Base-by-base conservation (phyloP, 2,797 vertebrate genomes). In the Emydoidea blandingii region DNA sequence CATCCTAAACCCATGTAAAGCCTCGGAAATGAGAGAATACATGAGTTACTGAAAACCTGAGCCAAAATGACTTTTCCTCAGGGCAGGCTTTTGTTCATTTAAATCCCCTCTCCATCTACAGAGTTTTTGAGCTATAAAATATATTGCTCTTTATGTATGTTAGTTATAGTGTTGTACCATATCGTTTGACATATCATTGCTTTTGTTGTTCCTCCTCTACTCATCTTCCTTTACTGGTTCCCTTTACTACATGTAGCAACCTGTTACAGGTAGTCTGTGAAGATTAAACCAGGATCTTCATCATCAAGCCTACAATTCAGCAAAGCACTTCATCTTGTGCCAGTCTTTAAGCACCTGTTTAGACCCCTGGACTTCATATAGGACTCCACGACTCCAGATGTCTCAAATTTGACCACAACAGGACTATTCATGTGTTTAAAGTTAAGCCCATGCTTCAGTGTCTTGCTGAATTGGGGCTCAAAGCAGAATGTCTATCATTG, bases 1-100 rank as follows among this genome's bases (percentile, higher is more conserved):
- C 90, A 87, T 89, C 87, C 47, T 56, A 68, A 83, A 94, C 86
- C 95, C 92, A 85, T 72, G 87, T 65, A 76, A 96, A 83, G 81
- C 83, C 88, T 81, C 92, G 85, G 92, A 91, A 91, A 76, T 84
- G 68, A 56, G 81, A 68, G 59, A 94, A 88, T 96, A 91, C 19
- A 81, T 0, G 29, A 93, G 53, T 90, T 79, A 93, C 53, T 94
- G 74, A 86, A 87, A 91, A 41, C 87, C 56, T 44, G 82, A 81
- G 80, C 82, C 0, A 3, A 41, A 86, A 82, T 86, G 83, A 81
- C 9, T 68, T 87, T 97, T 94, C 91, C 54, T 86, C 59, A 85
- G 86, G 84, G 91, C 25, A 88, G 74, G 83, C 85, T 15, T 91
- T 1, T 88, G 83, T 83, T 85, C 50, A 78, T 94, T 3, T 87